These are phyloP conservation scores for Peromyscus californicus DNA, from an alignment of 2,113 vertebrate species.

Conservation along the genomic window DNA sequence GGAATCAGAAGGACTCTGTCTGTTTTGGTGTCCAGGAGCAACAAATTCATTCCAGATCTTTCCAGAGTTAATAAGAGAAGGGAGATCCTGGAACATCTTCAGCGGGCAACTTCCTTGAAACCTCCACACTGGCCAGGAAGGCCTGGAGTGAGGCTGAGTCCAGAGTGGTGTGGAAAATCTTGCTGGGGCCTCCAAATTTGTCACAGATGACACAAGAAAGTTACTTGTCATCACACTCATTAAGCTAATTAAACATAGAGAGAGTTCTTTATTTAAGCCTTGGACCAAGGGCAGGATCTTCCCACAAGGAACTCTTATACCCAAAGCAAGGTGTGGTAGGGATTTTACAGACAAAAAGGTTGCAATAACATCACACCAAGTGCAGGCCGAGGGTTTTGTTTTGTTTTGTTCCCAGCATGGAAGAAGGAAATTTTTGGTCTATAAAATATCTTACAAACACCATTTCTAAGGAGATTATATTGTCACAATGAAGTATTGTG, in stretches of 20 bases:
- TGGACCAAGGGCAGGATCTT: neutral
- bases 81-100: neutral
- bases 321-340: neutral
- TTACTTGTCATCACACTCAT: neutral
- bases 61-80: neutral
- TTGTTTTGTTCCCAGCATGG: neutral
- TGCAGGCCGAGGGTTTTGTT: neutral
- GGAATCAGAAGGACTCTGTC: neutral
- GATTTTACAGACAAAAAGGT: neutral
- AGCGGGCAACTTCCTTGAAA: neutral
- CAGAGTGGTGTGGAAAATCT: neutral
- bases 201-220: neutral
- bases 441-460: neutral
- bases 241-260: neutral
- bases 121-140: neutral
- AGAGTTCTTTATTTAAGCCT: neutral
- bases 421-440: neutral
- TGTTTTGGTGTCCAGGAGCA: neutral
- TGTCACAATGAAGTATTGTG: neutral
- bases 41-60: neutral
- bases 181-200: neutral
- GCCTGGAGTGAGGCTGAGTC: neutral
- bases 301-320: neutral
- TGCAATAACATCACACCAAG: neutral
- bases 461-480: neutral